These are phyloP conservation scores for Gulo gulo DNA, from an alignment of 2,113 vertebrate genomes.

Conservation along the genomic window DNA sequence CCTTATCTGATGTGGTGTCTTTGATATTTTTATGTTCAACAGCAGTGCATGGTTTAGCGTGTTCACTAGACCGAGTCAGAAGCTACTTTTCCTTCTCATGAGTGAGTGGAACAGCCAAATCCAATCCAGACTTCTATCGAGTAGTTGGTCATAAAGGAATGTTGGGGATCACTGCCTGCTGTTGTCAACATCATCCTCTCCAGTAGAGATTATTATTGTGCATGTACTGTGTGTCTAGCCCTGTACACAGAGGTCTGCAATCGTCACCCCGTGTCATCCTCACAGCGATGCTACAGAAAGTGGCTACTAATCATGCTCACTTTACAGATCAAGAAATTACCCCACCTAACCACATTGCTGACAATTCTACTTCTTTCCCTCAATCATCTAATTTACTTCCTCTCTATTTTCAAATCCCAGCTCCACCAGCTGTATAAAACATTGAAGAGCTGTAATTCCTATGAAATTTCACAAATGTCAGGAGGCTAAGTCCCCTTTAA, in stretches of 20 bases:
- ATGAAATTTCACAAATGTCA: background rate
- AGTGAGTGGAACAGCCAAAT: background rate
- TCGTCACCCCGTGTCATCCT: background rate
- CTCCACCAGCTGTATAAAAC: background rate
- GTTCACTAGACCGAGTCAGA: background rate
- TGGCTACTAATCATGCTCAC: background rate
- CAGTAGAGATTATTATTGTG: background rate
- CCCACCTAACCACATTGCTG: background rate
- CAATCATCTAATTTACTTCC: background rate
- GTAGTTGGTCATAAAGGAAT: background rate
- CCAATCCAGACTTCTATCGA: background rate
- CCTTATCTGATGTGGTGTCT: background rate
- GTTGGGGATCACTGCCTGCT: background rate
- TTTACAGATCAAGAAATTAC: background rate
- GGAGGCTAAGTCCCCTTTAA: background rate
- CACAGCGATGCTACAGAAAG: background rate
- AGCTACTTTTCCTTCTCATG: background rate
- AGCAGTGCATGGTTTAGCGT: too few relatives aligned
- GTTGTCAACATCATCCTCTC: background rate
- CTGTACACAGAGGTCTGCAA: background rate
- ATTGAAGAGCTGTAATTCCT: background rate
- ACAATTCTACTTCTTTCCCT: background rate
- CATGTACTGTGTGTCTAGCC: too few relatives aligned
- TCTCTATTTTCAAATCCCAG: background rate
- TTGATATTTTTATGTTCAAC: background rate